Evolutionary conservation across 2,113 vertebrate genomes (phyloP), one percentile per base, ranked within the genome.

Genomic region (Caranx ignobilis): DNA sequence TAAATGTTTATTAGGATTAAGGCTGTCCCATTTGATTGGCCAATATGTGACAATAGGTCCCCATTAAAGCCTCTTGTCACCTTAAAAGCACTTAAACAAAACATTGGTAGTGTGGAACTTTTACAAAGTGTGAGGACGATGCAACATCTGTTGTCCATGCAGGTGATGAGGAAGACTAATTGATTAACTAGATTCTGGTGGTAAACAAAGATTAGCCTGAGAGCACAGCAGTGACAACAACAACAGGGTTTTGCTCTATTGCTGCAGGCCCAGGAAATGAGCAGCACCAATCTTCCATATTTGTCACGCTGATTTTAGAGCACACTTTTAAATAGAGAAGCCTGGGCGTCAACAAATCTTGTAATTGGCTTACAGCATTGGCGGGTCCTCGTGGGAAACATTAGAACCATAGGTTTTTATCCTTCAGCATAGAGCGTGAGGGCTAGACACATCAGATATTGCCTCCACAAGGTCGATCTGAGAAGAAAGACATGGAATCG

Each of bases 291-390:
- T 73, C 75, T 63, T 37, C 35, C 60, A 54, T 16, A 74, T 77
- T 82, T 48, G 68, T 82, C 75, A 21, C 1, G 13, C 67, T 71
- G 75, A 77, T 66, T 82, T 79, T 54, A 34, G 37, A 82, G 31
- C 71, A 74, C 55, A 62, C 43, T 79, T 54, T 67, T 61, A 66
- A 80, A 82, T 7, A 11, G 67, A 81, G 67, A 15, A 56, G 64
- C 34, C 63, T 32, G 59, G 45, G 75, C 84, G 57, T 67, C 71
- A 79, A 47, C 0, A 43, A 37, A 56, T 77, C 80, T 79, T 84
- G 63, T 83, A 84, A 84, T 90, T 88, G 83, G 37, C 75, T 84
- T 50, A 79, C 18, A 71, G 75, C 67, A 45, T 79, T 57, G 55
- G 50, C 39, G 34, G 57, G 70, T 61, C 59, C 70, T 61, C 12